Percentiles rank a stretch among this genome's conserved stretches.
Conservation (phyloP, 2,888 invertebrate species). For the Drosophila prostipennis region DNA sequence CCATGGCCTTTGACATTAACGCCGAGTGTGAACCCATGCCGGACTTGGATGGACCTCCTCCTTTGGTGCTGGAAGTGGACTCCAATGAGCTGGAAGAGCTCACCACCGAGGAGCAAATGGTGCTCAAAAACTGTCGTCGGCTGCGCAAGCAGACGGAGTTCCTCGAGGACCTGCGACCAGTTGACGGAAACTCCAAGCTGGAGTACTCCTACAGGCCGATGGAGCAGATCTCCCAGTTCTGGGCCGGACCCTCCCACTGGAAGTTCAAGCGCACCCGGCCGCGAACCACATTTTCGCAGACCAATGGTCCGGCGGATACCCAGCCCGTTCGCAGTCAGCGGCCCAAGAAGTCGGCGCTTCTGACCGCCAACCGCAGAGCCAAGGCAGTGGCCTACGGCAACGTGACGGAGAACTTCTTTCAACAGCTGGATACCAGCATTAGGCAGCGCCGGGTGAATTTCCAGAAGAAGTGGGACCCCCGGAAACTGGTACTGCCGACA, state of each 20-base stretch:
- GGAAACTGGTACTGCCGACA: constrained; percentile 82
- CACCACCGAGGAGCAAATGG: constrained; percentile 82
- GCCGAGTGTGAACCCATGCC: constrained; percentile 87
- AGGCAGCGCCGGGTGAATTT: constrained; percentile 80
- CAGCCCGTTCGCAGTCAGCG: constrained; percentile 1
- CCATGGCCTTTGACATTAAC: constrained; percentile 87
- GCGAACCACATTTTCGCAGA: constrained; percentile 59
- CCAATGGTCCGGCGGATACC: constrained; percentile 17
- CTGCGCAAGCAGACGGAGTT: constrained; percentile 82
- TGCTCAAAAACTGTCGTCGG: constrained; percentile 81
- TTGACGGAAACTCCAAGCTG: constrained; percentile 85
- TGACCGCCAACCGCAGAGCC: constrained; percentile 60
- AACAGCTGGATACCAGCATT: constrained; percentile 70
- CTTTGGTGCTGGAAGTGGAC: constrained; percentile 83
- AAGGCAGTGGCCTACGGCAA: constrained; percentile 77
- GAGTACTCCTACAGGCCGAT: constrained; percentile 90
- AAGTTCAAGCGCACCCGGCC: constrained; percentile 86
- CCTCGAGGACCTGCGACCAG: constrained; percentile 87
- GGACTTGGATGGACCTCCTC: constrained; percentile 75
- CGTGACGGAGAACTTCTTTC: constrained; percentile 76
- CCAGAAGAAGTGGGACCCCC: constrained; percentile 83
- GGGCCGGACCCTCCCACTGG: constrained; percentile 95
- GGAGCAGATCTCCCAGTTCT: constrained; percentile 85
- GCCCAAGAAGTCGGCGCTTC: constrained; percentile 3
- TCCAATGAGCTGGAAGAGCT: constrained; percentile 84